Evolutionary conservation across 2,888 invertebrate species (phyloP).

Genomic region (Nesidiocoris tenuis): DNA sequence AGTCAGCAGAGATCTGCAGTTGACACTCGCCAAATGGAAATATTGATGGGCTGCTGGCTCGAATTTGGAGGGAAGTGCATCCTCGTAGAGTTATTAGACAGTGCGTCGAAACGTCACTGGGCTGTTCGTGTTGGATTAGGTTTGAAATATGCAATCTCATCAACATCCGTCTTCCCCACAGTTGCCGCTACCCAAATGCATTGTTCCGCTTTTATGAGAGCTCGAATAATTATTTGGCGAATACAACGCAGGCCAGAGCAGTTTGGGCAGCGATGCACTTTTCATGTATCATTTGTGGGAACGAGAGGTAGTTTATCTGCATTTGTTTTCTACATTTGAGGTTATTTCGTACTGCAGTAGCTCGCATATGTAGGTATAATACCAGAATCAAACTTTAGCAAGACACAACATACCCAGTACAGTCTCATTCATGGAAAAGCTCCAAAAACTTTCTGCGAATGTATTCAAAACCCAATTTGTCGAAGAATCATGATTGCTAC

Average conservation of each 20-base stretch:
- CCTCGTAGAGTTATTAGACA: slow-evolving; percentile 20
- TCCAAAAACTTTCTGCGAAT: no score
- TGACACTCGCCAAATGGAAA: slow-evolving; percentile 21
- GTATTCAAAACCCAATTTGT: no score
- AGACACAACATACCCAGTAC: no score
- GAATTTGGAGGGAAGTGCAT: slow-evolving; percentile 18
- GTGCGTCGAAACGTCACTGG: neutral
- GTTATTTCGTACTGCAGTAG: no score
- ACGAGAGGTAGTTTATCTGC: no score
- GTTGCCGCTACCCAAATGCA: slow-evolving; percentile 1
- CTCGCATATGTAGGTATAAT: no score
- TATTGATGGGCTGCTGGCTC: slow-evolving; percentile 15
- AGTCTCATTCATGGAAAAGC: no score
- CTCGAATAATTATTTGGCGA: slow-evolving; percentile 4
- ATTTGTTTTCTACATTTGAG: no score
- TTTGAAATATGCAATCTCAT: slow-evolving; percentile 32
- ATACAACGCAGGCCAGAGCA: neutral
- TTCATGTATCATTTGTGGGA: neutral
- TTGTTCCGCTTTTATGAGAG: neutral
- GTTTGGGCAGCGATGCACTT: neutral
- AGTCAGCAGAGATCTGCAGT: neutral
- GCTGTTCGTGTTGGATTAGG: slow-evolving; percentile 6
- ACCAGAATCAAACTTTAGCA: no score
- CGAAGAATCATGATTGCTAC: no score
- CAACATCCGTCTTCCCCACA: slow-evolving; percentile 7